phyloP scores from a whole-genome alignment of 2,888 invertebrate genomes.

The Drosophila aldrichi region DNA sequence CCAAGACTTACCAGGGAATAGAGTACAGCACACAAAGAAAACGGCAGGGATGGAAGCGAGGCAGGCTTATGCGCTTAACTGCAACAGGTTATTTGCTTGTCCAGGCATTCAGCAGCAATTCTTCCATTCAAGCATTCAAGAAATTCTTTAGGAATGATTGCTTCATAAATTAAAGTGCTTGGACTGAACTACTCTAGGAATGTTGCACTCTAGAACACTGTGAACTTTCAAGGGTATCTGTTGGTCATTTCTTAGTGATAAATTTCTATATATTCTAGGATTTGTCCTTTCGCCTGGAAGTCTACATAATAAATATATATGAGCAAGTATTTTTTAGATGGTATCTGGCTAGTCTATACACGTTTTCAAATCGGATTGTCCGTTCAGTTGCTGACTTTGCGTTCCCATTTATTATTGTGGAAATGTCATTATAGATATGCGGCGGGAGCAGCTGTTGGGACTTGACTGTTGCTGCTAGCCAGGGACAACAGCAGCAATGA shows the following conservation, averaged over 20 bases:
- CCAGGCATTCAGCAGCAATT: not conserved
- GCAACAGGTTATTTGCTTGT: not conserved
- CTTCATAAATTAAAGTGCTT: not conserved
- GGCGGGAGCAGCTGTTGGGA: constrained; percentile 11
- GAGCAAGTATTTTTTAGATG: not conserved
- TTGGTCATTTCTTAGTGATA: too few relatives aligned
- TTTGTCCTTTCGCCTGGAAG: not conserved
- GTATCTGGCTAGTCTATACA: not conserved
- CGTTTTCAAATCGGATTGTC: too few relatives aligned
- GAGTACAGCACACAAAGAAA: not conserved
- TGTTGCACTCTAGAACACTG: too few relatives aligned
- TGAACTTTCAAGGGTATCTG: not conserved
- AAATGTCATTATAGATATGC: not conserved
- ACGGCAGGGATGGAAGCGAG: too few relatives aligned
- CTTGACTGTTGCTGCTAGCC: not conserved
- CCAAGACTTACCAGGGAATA: not conserved
- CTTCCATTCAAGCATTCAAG: not conserved
- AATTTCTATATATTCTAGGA: not conserved
- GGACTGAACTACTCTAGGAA: not conserved
- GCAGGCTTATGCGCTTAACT: constrained; percentile 3
- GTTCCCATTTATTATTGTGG: constrained; percentile 3
- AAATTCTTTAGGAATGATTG: not conserved
- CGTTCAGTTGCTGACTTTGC: constrained; percentile 3
- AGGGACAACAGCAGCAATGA: not conserved
- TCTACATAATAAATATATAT: not conserved